Conservation (phyloP, 2,797 vertebrate species). For the Labroides dimidiatus region DNA sequence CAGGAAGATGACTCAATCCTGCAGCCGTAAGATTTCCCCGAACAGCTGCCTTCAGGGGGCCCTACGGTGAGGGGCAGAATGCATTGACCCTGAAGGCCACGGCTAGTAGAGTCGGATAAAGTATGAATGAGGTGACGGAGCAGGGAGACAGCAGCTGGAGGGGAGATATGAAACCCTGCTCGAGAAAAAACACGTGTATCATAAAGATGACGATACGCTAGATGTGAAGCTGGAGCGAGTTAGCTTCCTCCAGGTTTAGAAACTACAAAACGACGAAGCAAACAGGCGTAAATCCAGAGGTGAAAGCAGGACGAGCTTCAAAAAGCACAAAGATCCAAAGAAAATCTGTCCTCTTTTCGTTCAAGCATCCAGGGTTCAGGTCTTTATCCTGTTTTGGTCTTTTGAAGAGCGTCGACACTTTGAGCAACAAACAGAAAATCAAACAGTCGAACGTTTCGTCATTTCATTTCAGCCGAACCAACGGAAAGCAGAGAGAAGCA, state of each 20-base stretch:
- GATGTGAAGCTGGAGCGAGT: too few relatives aligned
- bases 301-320: neutral
- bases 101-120: conserved; percentile 21
- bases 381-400: conserved; percentile 20
- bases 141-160: conserved; percentile 18
- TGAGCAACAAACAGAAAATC: too few relatives aligned
- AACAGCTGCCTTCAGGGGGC: conserved; percentile 16
- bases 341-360: neutral
- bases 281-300: conserved; percentile 1
- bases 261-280: conserved; percentile 1
- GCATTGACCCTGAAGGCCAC: conserved; percentile 36
- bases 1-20: conserved; percentile 23
- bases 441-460: neutral
- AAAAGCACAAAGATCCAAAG: conserved; percentile 4
- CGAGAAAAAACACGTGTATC: too few relatives aligned
- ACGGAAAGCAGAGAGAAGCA: neutral
- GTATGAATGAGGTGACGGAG: conserved; percentile 31
- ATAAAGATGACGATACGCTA: too few relatives aligned
- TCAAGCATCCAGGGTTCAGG: neutral
- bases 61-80: conserved; percentile 22
- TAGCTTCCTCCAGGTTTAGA: too few relatives aligned
- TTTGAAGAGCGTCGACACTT: too few relatives aligned
- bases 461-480: conserved; percentile 21
- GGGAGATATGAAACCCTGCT: neutral
- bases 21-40: conserved; percentile 1